phyloP scores from a whole-genome alignment of 2,797 vertebrate species.

The Pyrocephalus nanus region DNA sequence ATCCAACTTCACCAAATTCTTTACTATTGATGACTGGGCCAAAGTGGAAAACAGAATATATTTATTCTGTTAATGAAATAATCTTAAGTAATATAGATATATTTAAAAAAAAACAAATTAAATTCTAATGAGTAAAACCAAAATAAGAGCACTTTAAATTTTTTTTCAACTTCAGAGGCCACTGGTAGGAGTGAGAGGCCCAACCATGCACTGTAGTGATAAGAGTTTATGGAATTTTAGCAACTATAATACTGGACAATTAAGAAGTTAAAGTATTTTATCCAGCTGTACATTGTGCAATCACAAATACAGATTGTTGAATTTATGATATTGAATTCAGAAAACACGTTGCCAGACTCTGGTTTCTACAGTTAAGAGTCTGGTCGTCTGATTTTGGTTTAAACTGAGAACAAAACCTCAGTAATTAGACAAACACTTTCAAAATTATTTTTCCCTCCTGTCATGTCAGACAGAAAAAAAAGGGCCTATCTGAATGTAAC shows the following conservation, averaged over 20 bases:
- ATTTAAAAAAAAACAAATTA: background rate
- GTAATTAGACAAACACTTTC: background rate
- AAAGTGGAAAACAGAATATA: background rate
- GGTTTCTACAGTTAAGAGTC: background rate
- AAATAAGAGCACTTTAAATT: background rate
- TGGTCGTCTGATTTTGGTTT: background rate
- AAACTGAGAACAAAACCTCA: background rate
- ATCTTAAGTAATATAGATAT: background rate
- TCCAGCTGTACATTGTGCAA: background rate
- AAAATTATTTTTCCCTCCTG: background rate
- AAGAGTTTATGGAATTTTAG: background rate
- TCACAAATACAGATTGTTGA: background rate
- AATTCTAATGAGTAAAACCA: background rate
- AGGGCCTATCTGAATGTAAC: background rate
- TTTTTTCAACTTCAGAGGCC: background rate
- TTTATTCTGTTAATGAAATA: background rate
- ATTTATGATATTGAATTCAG: background rate
- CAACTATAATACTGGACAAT: background rate
- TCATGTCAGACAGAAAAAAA: background rate
- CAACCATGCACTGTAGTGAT: background rate
- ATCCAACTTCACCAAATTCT: background rate
- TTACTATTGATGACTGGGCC: background rate
- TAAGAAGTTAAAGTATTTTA: background rate
- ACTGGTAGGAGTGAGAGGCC: background rate
- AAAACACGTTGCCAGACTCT: background rate